A percentile compares a stretch with the other conserved stretches of the same genome.
Evolutionary conservation across 2,797 vertebrate genomes (phyloP).

Genomic region (Enteromius treurensis): DNA sequence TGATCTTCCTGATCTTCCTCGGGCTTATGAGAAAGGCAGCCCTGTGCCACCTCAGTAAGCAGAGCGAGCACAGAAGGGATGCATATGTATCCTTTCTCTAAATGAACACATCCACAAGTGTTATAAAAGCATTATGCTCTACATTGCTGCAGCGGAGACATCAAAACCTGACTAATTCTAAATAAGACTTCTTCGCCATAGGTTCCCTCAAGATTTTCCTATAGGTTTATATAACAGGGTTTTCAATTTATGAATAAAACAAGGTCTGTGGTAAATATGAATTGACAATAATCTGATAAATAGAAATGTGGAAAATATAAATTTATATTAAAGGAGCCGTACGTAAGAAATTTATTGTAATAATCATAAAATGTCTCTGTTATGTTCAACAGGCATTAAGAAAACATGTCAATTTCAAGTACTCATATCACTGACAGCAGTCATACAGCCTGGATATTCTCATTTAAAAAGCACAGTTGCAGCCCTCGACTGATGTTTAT

Average conservation of each 20-base stretch:
- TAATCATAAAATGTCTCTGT: no score
- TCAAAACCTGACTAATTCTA: neutral
- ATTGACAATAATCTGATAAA: neutral
- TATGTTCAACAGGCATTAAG: no score
- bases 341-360: no score
- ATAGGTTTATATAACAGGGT: neutral
- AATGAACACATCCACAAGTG: neutral
- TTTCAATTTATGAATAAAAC: neutral
- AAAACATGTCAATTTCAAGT: no score
- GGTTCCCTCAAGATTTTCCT: neutral
- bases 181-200: neutral
- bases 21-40: conserved; percentile 66
- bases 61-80: conserved; percentile 78
- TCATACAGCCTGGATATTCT: no score
- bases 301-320: no score
- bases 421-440: no score
- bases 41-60: conserved; percentile 84
- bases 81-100: conserved; percentile 83
- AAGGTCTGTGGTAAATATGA: neutral
- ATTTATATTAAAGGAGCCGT: no score
- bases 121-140: neutral
- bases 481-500: no score
- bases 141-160: neutral
- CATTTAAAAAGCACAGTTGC: no score
- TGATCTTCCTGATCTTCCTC: conserved; percentile 60